Evolutionary conservation across 2,888 invertebrate genomes (phyloP).

Genomic region (Stenodema calcarata): DNA sequence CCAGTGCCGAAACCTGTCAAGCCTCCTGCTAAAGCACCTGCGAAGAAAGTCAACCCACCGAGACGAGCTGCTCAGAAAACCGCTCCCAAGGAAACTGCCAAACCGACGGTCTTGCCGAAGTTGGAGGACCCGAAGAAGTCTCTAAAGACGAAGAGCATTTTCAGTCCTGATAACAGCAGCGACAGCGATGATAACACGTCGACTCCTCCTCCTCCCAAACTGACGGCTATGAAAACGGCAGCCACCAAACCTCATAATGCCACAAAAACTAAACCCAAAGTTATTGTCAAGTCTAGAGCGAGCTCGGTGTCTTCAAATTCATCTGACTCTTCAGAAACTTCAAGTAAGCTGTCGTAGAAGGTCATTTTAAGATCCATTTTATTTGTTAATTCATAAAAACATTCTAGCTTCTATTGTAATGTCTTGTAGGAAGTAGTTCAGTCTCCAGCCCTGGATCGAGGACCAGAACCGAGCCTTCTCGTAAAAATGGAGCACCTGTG

Average conservation of each 20-base stretch:
- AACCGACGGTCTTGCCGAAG: slow-evolving; percentile 57
- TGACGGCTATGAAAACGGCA: slow-evolving; percentile 62
- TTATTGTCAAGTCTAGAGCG: slow-evolving; percentile 55
- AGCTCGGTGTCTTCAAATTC: slow-evolving; percentile 58
- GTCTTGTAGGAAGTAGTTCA: slow-evolving; percentile 58
- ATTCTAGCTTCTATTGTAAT: too few relatives aligned
- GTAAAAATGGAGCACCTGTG: neutral
- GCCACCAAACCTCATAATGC: slow-evolving; percentile 60
- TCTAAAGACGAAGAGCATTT: slow-evolving; percentile 66
- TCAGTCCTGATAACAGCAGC: slow-evolving; percentile 81
- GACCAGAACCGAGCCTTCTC: slow-evolving; percentile 57
- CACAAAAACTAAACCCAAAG: slow-evolving; percentile 61
- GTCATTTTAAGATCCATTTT: too few relatives aligned
- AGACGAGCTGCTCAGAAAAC: slow-evolving; percentile 57
- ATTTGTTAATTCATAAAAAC: too few relatives aligned
- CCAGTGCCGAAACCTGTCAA: slow-evolving; percentile 65
- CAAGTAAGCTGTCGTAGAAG: slow-evolving; percentile 52
- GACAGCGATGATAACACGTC: slow-evolving; percentile 64
- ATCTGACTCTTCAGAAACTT: slow-evolving; percentile 56
- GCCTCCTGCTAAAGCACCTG: slow-evolving; percentile 59
- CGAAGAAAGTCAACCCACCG: slow-evolving; percentile 59
- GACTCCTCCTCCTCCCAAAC: slow-evolving; percentile 62
- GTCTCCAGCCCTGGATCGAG: slow-evolving; percentile 55
- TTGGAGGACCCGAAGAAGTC: slow-evolving; percentile 70
- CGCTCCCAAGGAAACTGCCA: slow-evolving; percentile 55